Conservation (phyloP, 2,797 vertebrate genomes). For the Toxotes lorentzi region DNA sequence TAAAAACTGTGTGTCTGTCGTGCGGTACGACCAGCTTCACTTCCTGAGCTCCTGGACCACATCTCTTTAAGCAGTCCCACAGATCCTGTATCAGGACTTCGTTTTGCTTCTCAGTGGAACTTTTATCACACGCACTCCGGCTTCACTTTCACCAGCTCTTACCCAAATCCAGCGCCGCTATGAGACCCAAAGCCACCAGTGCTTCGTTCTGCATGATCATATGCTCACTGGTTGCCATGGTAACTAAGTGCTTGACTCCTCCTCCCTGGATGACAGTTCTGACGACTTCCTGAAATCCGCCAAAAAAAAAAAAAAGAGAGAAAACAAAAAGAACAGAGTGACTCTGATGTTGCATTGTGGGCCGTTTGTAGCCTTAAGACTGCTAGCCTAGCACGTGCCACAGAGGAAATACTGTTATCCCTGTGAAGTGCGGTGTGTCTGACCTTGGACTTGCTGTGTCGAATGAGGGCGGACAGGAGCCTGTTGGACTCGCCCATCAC, state of each 20-base stretch:
- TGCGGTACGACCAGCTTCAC: not conserved
- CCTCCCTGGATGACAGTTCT: slow-evolving; percentile 93
- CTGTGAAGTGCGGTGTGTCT: not conserved
- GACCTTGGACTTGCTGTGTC: slow-evolving; percentile 99
- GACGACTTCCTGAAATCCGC: slow-evolving; percentile 90
- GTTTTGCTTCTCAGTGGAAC: not conserved
- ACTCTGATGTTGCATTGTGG: too few relatives aligned
- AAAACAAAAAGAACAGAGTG: not conserved
- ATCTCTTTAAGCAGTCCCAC: not conserved
- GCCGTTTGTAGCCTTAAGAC: too few relatives aligned
- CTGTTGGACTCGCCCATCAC: slow-evolving; percentile 99
- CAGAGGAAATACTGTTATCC: not conserved
- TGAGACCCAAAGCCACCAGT: slow-evolving; percentile 95
- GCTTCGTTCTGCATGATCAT: slow-evolving; percentile 99
- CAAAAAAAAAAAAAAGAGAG: not conserved
- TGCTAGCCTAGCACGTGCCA: not conserved
- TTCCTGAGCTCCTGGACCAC: not conserved
- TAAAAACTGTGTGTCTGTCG: not conserved
- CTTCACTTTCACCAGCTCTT: slow-evolving; percentile 56
- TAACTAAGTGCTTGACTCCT: slow-evolving; percentile 96
- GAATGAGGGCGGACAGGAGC: slow-evolving; percentile 96
- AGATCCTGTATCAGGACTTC: not conserved
- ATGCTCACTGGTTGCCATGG: slow-evolving; percentile 98
- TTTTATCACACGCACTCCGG: too few relatives aligned
- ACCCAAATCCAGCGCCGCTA: slow-evolving; percentile 96